phyloP scores from a whole-genome alignment of 2,888 invertebrate genomes.

The Trissolcus japonicus region DNA sequence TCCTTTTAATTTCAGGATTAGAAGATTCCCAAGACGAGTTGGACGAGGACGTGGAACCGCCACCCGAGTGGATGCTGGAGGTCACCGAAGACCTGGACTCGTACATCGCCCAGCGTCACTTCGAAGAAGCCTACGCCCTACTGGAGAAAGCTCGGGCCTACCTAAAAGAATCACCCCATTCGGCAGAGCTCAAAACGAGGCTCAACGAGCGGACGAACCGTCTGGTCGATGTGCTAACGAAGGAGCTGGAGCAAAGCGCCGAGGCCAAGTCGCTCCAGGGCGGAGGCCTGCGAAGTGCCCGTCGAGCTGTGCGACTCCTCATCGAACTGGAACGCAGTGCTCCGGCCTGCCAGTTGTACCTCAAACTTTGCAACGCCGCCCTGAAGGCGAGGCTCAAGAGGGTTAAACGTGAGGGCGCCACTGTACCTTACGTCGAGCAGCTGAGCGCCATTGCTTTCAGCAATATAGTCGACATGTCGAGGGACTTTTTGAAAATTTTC shows the following conservation, averaged over 20 bases:
- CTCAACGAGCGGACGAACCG: conserved; percentile 80
- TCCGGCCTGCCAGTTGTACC: conserved; percentile 88
- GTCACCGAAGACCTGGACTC: conserved; percentile 96
- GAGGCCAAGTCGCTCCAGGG: conserved; percentile 92
- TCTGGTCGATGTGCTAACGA: conserved; percentile 90
- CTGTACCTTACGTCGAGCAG: conserved; percentile 86
- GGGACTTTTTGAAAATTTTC: conserved; percentile 88
- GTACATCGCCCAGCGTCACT: conserved; percentile 95
- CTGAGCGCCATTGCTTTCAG: conserved; percentile 90
- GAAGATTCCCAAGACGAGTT: conserved; percentile 65
- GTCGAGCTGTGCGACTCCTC: conserved; percentile 89
- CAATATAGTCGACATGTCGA: conserved; percentile 85
- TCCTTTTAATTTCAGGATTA: neutral
- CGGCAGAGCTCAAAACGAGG: conserved; percentile 78
- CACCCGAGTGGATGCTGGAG: conserved; percentile 93
- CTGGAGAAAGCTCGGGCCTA: conserved; percentile 83
- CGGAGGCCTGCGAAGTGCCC: conserved; percentile 87
- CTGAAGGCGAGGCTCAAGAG: conserved; percentile 88
- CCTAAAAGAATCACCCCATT: conserved; percentile 75
- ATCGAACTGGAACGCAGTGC: conserved; percentile 85
- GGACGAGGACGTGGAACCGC: conserved; percentile 64
- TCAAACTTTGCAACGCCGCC: conserved; percentile 88
- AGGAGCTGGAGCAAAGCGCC: conserved; percentile 92
- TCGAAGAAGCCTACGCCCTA: conserved; percentile 91
- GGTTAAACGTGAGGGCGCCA: conserved; percentile 88